These are phyloP conservation scores for Plutella xylostella DNA, from an alignment of 2,888 invertebrate species.

Conservation along the genomic window DNA sequence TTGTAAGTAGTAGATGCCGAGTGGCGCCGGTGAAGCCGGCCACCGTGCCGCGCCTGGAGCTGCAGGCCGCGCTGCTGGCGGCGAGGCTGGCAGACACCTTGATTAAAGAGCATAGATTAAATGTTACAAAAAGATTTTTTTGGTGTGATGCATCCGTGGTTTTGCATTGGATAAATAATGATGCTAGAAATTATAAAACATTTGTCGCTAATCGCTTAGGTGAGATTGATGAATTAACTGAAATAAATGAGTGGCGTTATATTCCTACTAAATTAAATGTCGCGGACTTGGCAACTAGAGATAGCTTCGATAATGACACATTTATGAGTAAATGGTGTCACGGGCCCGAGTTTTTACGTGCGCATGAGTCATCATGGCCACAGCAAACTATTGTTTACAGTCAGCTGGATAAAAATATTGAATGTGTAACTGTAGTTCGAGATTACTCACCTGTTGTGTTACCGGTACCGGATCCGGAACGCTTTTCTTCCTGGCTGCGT, in stretches of 20 bases:
- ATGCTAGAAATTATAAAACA: constrained; percentile 2
- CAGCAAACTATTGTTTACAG: not conserved
- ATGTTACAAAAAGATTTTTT: not conserved
- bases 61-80: constrained; percentile 7
- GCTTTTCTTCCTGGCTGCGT: not conserved
- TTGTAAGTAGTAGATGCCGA: not conserved
- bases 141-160: constrained; percentile 5
- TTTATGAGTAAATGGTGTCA: not conserved
- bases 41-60: constrained; percentile 5
- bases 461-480: too few species aligned
- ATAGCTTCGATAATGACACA: not conserved
- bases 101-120: not conserved
- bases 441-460: too few species aligned
- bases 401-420: not conserved
- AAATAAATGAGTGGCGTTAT: constrained; percentile 13
- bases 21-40: constrained; percentile 5
- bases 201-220: constrained; percentile 5
- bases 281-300: not conserved
- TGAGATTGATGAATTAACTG: constrained; percentile 6
- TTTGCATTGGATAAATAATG: constrained; percentile 1
- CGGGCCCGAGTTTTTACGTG: not conserved
- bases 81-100: constrained; percentile 2
- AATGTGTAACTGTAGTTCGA: not conserved
- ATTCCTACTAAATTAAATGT: constrained; percentile 8
- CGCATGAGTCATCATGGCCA: not conserved